Base-by-base conservation (phyloP, 2,113 vertebrate species). In the Progne subis region DNA sequence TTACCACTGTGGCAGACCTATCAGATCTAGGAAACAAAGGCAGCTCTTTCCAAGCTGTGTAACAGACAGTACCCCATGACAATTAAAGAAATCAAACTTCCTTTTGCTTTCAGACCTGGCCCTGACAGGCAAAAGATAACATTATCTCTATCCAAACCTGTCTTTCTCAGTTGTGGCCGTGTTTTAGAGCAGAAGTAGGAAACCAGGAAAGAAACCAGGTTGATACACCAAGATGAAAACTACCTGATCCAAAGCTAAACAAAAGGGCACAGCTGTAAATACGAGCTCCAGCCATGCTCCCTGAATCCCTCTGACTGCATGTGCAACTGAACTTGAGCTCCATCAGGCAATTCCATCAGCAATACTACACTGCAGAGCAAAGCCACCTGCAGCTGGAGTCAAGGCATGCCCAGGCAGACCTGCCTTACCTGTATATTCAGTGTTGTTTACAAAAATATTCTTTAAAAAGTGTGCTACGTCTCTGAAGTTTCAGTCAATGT, bases 1-100 rank as follows among this genome's bases (percentile, higher is more conserved):
- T 6, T 31, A 63, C 28, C 53, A 49, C 19, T 53, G 46, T 18
- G 19, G 52, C 49, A 65, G 39, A 79, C 56, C 39, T 71, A 88
- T 75, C 61, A 81, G 50, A 78, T 44, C 31, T 56, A 49, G 75
- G 67, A 90, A 96, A 94, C 39, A 92, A 97, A 92, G 50, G 20
- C 32, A 0, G 12, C 44, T 71, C 55, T 94, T 74, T 85, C 32
- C 52, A 47, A 55, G 37, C 20, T 68, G 50, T 74, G 5, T 46
- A 37, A 69, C 0, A 8, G 70, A 53, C 28, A 56, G 50, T 50
- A 29, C 11, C 31, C 71, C 24, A 47, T 37, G 25, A 67, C 65
- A 89, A 50, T 71, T 84, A 43, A 78, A 72, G 49, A 69, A 84
- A 61, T 31, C 44, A 39, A 12, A 77, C 52, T n/a, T 89, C 57